Conservation (phyloP, 2,888 invertebrate species). For the Gonocerus acuteangulatus region DNA sequence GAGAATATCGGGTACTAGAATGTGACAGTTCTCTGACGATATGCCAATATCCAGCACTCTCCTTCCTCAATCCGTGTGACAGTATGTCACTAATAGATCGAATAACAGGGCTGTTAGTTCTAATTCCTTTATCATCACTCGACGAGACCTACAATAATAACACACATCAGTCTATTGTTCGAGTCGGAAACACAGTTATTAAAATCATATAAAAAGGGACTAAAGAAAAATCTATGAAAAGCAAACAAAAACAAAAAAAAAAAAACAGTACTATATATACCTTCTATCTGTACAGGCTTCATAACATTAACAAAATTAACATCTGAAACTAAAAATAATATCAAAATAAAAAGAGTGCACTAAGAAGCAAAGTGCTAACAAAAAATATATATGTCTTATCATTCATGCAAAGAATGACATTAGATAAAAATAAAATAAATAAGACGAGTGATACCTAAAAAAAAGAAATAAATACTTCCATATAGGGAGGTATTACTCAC, state of each 20-base stretch:
- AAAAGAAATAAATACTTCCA: background rate
- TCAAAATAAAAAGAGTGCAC: conserved; percentile 12
- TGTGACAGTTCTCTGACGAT: conserved; percentile 35
- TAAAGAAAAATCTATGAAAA: background rate
- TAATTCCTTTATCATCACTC: conserved; percentile 27
- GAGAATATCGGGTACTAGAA: conserved; percentile 33
- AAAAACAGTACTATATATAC: conserved; percentile 18
- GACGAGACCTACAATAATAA: conserved; percentile 19
- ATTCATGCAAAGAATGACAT: background rate
- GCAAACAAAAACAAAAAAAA: background rate
- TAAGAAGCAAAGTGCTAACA: conserved; percentile 3
- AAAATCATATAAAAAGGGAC: background rate
- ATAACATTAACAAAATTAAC: conserved; percentile 20
- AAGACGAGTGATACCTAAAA: background rate
- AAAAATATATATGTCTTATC: background rate
- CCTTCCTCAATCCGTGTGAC: conserved; percentile 33
- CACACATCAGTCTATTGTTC: too few species aligned
- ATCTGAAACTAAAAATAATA: conserved; percentile 17
- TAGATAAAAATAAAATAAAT: conserved; percentile 19
- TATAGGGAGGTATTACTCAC: conserved; percentile 17
- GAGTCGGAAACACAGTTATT: background rate
- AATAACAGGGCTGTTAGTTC: conserved; percentile 27
- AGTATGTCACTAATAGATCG: conserved; percentile 32
- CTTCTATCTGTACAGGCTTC: conserved; percentile 16
- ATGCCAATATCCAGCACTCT: conserved; percentile 35